Evolutionary conservation across 2,113 vertebrate genomes (phyloP), one percentile per base, ranked within the genome.

Genomic region (Prionailurus bengalensis): DNA sequence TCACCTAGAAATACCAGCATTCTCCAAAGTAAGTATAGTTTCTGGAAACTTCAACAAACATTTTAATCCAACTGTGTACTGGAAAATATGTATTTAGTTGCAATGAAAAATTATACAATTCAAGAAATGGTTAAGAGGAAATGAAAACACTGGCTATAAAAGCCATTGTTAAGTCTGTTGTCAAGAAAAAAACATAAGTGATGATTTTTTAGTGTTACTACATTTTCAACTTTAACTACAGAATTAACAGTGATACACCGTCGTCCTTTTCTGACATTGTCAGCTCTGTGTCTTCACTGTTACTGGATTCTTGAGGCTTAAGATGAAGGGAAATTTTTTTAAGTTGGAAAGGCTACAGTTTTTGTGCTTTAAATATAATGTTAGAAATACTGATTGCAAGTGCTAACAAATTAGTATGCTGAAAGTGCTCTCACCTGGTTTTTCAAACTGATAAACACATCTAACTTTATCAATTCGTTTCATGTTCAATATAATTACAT

Each of bases 31-130:
- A 90, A 94, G 82, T 16, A 61, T 1, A n/a, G 48, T 55, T 94
- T 92, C 45, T 42, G 92, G 85, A 96, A 85, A 94, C 93, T 79
- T 82, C 91, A 91, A 25, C 5, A 33, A 91, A 88, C 15, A 66
- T 68, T 82, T 86, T 73, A 91, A 80, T 85, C 39, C 31, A 87
- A 92, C 3, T 73, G 29, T 48, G 81, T 39, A 63, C 27, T 71
- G 1, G 48, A 87, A 96, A 97, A 71, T 29, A 80, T 23, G 1
- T 61, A 63, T 51, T 91, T 82, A 78, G 92, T 53, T 90, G 58
- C 27, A 70, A 74, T 78, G 86, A 88, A 85, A 7, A 90, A 87
- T 19, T 39, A 90, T 5, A 42, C 5, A 80, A 90, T n/a, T 82
- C 65, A 79, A 93, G 23, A 81, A 71, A 65, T 39, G 8, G 21